Conservation (phyloP, 2,888 invertebrate species). For the Yponomeuta malinellus region DNA sequence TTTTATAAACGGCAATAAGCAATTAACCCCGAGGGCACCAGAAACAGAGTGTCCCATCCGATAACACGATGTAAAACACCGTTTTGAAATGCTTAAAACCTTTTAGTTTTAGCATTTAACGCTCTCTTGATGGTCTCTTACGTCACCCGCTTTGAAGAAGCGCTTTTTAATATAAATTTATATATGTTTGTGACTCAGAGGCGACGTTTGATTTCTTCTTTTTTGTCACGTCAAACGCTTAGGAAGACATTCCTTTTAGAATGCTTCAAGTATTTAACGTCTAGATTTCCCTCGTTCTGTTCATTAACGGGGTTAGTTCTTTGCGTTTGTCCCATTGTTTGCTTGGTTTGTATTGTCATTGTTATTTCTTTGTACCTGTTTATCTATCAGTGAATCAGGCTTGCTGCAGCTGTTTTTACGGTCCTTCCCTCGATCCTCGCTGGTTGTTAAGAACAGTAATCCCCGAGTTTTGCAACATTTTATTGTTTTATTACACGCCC, state of each 20-base stretch:
- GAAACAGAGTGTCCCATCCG: constrained; percentile 6
- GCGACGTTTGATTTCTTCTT: background rate
- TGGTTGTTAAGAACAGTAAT: constrained; percentile 40
- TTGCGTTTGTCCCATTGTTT: background rate
- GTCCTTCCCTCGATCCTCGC: background rate
- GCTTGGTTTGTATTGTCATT: background rate
- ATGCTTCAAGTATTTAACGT: background rate
- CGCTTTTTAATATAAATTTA: constrained; percentile 1
- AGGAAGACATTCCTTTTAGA: background rate
- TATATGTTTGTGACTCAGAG: background rate
- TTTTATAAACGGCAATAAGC: constrained; percentile 8
- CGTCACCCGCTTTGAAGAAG: background rate
- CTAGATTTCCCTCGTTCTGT: background rate
- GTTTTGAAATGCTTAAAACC: constrained; percentile 15
- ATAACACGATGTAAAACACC: constrained; percentile 14
- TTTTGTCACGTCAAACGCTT: background rate
- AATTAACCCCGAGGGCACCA: constrained; percentile 11
- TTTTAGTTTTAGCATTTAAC: constrained; percentile 15
- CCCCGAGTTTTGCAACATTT: constrained; percentile 46
- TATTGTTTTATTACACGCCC: constrained; percentile 50
- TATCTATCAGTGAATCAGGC: background rate
- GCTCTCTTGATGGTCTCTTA: constrained; percentile 10
- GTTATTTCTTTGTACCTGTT: constrained; percentile 2
- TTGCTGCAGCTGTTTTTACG: constrained; percentile 12
- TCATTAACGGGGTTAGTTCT: background rate